These are phyloP conservation scores for Quadroppia sp. DNA, from an alignment of 2,888 invertebrate species.

Conservation along the genomic window DNA sequence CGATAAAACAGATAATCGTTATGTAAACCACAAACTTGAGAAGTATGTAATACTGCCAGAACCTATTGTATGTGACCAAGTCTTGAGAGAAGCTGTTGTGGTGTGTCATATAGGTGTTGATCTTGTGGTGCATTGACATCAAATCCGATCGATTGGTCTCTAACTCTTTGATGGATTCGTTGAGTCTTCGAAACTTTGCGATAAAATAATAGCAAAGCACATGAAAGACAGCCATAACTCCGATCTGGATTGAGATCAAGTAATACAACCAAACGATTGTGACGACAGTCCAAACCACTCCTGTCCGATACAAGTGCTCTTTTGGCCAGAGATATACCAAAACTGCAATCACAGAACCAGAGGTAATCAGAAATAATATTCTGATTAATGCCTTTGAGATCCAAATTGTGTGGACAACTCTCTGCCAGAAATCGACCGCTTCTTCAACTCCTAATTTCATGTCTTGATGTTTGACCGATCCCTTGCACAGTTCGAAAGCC, in stretches of 20 bases:
- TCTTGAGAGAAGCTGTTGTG: not conserved
- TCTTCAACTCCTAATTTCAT: not conserved
- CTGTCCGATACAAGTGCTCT: not conserved
- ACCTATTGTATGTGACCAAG: not conserved
- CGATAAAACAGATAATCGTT: not conserved
- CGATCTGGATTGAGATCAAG: not conserved
- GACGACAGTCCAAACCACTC: not conserved
- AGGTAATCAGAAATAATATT: not conserved
- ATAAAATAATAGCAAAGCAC: constrained; percentile 19
- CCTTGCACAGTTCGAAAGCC: constrained; percentile 15
- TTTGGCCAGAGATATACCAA: not conserved
- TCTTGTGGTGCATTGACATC: not conserved
- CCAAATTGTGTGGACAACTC: constrained; percentile 14
- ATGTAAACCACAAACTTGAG: not conserved
- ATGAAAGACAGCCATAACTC: constrained; percentile 26
- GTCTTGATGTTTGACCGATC: not conserved
- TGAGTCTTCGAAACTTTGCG: constrained; percentile 17
- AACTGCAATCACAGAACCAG: no score
- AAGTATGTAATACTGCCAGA: constrained; percentile 11
- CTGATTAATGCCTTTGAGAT: not conserved
- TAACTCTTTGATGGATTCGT: not conserved
- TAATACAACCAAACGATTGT: constrained; percentile 9
- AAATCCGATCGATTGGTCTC: not conserved
- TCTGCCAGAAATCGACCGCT: not conserved
- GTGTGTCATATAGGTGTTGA: not conserved